Conservation (phyloP, 1,140 invertebrate species). For the Nephila pilipes region DNA sequence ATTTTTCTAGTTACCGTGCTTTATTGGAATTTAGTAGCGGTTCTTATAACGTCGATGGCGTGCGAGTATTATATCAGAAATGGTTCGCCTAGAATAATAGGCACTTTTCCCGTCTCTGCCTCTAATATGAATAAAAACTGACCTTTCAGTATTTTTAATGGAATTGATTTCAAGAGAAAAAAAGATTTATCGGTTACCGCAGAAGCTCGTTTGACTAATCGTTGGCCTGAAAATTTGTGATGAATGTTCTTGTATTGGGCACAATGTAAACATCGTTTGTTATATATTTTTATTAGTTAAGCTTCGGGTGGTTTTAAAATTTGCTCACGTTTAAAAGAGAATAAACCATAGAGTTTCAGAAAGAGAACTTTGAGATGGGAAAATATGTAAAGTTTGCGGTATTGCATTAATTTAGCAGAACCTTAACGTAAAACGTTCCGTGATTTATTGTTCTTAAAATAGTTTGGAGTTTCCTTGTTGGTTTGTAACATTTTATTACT, state of each 20-base stretch:
- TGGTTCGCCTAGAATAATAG: neutral
- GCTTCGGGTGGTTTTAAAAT: neutral
- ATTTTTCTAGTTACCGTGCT: constrained; percentile 17
- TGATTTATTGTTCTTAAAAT: too few relatives aligned
- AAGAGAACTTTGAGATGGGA: too few relatives aligned
- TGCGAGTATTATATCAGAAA: constrained; percentile 32
- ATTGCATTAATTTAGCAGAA: too few relatives aligned
- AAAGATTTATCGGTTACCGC: constrained; percentile 10
- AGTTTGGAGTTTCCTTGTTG: too few relatives aligned
- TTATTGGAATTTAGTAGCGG: constrained; percentile 50
- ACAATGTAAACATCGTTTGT: constrained; percentile 22
- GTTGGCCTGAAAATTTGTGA: neutral
- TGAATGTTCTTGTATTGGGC: constrained; percentile 2
- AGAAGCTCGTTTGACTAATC: neutral
- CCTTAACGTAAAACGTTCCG: too few relatives aligned
- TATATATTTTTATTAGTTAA: neutral
- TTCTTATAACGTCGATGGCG: constrained; percentile 22
- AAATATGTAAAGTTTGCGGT: too few relatives aligned
- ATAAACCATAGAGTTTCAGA: too few relatives aligned
- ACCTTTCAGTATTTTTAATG: constrained; percentile 35
- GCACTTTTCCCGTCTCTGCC: neutral
- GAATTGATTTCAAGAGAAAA: neutral
- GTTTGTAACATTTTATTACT: too few relatives aligned
- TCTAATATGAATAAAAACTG: constrained; percentile 36
- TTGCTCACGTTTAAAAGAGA: neutral